Percentiles rank a stretch among this genome's conserved stretches.
These are phyloP conservation scores for Brachynemurus nebulosus DNA, from an alignment of 2,888 invertebrate species.

Conservation along the genomic window DNA sequence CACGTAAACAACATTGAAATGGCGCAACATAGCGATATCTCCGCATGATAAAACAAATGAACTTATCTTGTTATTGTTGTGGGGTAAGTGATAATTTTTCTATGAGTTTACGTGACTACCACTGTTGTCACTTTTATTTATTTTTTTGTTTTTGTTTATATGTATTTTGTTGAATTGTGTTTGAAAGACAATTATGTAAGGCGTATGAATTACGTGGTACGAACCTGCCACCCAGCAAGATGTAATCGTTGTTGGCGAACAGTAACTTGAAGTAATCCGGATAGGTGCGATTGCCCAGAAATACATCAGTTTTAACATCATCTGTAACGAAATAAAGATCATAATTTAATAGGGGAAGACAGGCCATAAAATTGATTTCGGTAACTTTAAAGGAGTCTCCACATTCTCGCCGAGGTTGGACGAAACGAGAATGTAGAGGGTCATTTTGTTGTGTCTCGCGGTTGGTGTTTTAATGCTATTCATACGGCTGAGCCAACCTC, in stretches of 20 bases:
- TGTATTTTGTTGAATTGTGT: background rate
- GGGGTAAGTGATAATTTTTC: background rate
- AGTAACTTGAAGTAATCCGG: slow-evolving; percentile 82
- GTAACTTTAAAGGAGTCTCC: no score
- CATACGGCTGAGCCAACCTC: no score
- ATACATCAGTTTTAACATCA: slow-evolving; percentile 58
- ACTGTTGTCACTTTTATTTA: background rate
- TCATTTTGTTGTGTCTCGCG: no score
- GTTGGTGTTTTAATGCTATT: no score
- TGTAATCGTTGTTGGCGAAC: slow-evolving; percentile 70
- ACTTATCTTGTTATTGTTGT: background rate
- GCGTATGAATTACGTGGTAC: slow-evolving; percentile 18
- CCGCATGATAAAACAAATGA: slow-evolving; percentile 13
- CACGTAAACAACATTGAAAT: no score
- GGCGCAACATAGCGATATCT: no score
- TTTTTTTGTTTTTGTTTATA: background rate
- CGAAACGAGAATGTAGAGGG: no score
- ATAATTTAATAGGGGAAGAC: no score
- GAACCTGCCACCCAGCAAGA: slow-evolving; percentile 84
- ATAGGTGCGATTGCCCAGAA: slow-evolving; percentile 64
- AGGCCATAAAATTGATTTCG: no score
- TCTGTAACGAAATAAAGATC: no score
- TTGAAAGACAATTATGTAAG: background rate
- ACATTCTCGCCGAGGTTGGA: no score
- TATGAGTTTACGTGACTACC: no score